Percentiles rank a stretch among this genome's conserved stretches.
Evolutionary conservation across 2,888 invertebrate genomes (phyloP).

Genomic region (Drosophila suboccidentalis): DNA sequence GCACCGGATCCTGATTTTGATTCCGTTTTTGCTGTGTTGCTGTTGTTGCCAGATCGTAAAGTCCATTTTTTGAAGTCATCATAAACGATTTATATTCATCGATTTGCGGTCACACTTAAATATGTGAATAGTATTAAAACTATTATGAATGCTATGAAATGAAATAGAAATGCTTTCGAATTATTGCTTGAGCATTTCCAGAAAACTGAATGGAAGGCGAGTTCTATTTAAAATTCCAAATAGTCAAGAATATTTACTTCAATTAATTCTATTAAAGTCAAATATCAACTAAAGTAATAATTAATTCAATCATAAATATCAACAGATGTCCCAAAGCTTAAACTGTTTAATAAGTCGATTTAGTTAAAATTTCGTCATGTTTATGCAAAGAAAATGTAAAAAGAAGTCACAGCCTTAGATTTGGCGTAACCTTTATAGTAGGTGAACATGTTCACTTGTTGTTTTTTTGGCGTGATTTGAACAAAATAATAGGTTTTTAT

Average conservation of each 20-base stretch:
- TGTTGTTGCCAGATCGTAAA: conserved; percentile 28
- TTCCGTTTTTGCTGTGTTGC: conserved; percentile 17
- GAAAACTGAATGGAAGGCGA: not conserved
- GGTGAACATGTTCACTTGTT: too few relatives aligned
- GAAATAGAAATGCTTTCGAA: conserved; percentile 12
- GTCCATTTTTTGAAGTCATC: conserved; percentile 16
- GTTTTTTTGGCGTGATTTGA: too few relatives aligned
- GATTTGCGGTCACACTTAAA: conserved; percentile 30
- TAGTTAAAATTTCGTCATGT: too few relatives aligned
- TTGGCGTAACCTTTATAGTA: too few relatives aligned
- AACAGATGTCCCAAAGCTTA: not conserved
- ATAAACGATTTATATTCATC: conserved; percentile 65
- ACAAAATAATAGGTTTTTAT: not conserved
- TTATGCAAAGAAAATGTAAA: too few relatives aligned
- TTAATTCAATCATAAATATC: not conserved
- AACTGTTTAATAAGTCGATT: not conserved
- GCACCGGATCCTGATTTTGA: conserved; percentile 32
- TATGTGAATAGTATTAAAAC: not conserved
- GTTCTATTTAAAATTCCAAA: not conserved
- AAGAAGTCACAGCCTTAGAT: too few relatives aligned
- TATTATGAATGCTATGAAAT: conserved; percentile 6
- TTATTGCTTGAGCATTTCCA: conserved; percentile 3
- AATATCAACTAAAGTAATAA: not conserved
- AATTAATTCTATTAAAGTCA: not conserved
- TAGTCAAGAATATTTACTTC: not conserved